phyloP scores from a whole-genome alignment of 2,113 vertebrate genomes.

The Apus apus region DNA sequence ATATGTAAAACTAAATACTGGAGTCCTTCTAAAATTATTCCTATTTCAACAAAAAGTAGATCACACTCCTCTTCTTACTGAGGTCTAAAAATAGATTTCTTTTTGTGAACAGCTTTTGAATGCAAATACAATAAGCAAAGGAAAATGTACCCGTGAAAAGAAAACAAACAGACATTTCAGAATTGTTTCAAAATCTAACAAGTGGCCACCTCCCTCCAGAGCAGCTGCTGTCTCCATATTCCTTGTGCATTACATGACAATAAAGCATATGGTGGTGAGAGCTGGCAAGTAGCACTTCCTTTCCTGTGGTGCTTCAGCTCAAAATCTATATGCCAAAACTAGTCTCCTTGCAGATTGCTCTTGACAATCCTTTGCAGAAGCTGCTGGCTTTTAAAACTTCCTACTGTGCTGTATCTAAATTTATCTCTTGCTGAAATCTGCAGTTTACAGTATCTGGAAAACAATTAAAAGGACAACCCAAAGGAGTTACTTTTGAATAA shows the following conservation, averaged over 20 bases:
- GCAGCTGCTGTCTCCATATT: constrained; percentile 80
- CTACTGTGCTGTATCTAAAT: constrained; percentile 45
- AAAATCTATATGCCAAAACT: constrained; percentile 17
- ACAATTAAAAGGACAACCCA: not conserved
- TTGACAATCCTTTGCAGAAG: constrained; percentile 65
- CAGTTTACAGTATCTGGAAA: not conserved
- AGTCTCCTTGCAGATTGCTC: constrained; percentile 46
- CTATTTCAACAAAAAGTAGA: not conserved
- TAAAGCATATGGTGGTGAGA: constrained; percentile 74
- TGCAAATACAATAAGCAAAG: constrained; percentile 38
- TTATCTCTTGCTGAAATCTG: constrained; percentile 46
- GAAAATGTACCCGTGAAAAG: not conserved
- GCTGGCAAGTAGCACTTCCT: constrained; percentile 83
- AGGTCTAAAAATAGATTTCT: not conserved
- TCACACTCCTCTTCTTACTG: not conserved
- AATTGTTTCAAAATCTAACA: constrained; percentile 7
- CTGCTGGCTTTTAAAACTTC: constrained; percentile 21
- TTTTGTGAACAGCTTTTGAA: constrained; percentile 21
- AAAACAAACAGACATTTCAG: constrained; percentile 31
- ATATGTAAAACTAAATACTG: not conserved
- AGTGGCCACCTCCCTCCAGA: constrained; percentile 62
- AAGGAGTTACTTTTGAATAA: not conserved
- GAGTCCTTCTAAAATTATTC: not conserved
- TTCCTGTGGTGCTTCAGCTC: constrained; percentile 28
- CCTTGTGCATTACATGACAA: constrained; percentile 61